Evolutionary conservation across 2,113 vertebrate species (phyloP), one percentile per base, ranked within the genome.

Genomic region (Polypterus senegalus): DNA sequence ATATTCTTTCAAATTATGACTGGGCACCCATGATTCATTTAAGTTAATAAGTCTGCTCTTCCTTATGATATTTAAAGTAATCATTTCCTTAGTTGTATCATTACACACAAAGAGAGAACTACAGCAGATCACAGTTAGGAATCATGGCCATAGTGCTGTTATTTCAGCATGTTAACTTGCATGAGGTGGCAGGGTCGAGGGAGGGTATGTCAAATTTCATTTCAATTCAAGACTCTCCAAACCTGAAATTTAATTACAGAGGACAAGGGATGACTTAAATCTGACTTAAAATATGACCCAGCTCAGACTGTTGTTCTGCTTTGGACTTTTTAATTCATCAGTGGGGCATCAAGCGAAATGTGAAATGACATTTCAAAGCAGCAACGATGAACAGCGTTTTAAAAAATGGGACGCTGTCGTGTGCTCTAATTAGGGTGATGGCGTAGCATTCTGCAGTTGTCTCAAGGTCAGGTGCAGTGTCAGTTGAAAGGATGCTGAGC

Each of bases 361-460:
- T 46, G 56, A 58, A 58, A 58, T 58, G 56, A 58, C 56, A 58
- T 58, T 58, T 58, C 56, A 58, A 58, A 58, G 56, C 56, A 6
- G 56, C 46, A 58, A 58, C 27, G 46, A 58, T 58, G 56, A 58
- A 58, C 56, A 58, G 43, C 46, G 46, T 58, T 58, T 58, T 43
- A 58, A 58, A 27, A 27, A 44, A 58, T 58, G n/a, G 5, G 56
- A 58, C 46, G 56, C 56, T 58, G 56, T 58, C 56, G 3, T 43
- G 43, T 7, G 56, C 43, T 45, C 56, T 45, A 5, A 58, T 58
- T 58, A 58, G 43, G 56, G 46, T 58, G 11, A 27, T 45, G n/a
- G 56, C 27, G 9, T 27, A 58, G 3, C 43, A 8, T 58, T 58
- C 56, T 27, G 4, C 43, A 43, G 56, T 58, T 5, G 46, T 4